These are phyloP conservation scores for Psittacara wagleri DNA, from an alignment of 2,113 vertebrate species.

Conservation along the genomic window DNA sequence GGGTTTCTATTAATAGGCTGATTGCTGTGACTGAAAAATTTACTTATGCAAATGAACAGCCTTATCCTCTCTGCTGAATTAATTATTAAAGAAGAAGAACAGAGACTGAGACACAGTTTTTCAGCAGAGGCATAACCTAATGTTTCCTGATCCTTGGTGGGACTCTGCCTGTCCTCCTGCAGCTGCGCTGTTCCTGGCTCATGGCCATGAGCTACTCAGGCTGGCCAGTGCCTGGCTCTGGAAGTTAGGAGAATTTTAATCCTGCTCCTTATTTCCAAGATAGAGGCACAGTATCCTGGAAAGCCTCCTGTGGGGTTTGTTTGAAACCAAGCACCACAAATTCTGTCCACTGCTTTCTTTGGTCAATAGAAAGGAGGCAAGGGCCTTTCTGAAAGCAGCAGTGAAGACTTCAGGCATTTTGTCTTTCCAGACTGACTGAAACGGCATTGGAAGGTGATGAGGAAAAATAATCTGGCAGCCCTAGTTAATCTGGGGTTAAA, in stretches of 20 bases:
- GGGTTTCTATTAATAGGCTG: conserved; percentile 51
- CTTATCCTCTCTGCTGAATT: conserved; percentile 33
- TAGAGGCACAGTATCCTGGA: accelerated
- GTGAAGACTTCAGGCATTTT: neutral
- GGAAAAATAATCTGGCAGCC: neutral
- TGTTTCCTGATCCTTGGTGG: neutral
- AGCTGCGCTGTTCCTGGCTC: neutral
- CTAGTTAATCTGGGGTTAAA: conserved; percentile 45
- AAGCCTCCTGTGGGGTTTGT: neutral
- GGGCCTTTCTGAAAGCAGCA: neutral
- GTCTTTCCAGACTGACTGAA: neutral
- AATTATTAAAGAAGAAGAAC: conserved; percentile 45
- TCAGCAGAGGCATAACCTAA: neutral
- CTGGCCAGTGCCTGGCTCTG: neutral
- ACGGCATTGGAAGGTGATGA: neutral
- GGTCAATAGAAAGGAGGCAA: neutral
- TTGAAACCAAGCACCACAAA: neutral
- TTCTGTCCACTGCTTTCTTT: neutral
- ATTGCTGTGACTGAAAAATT: conserved; percentile 40
- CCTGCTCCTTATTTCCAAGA: neutral
- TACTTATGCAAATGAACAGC: conserved; percentile 52
- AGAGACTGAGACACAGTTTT: neutral
- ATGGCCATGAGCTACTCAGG: accelerated
- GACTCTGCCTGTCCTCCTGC: neutral
- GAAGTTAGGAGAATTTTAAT: neutral